phyloP scores from a whole-genome alignment of 37 sponge, comb jelly and placozoan genomes.

The Agelas oroides region DNA sequence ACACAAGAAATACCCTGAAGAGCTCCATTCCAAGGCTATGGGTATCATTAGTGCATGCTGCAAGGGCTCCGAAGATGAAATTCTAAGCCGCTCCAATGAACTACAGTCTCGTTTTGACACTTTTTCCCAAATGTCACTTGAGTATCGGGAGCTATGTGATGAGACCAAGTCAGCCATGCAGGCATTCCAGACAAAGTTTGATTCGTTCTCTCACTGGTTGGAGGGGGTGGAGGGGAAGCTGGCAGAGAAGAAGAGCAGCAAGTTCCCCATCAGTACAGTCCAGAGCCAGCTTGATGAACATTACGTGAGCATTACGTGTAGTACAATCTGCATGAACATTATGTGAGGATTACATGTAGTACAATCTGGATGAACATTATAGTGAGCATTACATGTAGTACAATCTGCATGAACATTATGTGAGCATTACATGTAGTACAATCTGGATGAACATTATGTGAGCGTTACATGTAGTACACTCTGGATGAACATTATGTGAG shows the following conservation, averaged over 20 bases:
- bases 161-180: constrained; percentile 40
- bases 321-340: too few species aligned
- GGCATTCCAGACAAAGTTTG: constrained; percentile 10
- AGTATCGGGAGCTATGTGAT: constrained; percentile 50
- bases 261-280: constrained; percentile 54
- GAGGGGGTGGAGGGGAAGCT: neutral
- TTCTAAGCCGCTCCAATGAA: neutral
- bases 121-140: constrained; percentile 7
- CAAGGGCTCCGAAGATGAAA: constrained; percentile 10
- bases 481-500: too few species aligned
- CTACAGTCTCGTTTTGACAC: constrained; percentile 12
- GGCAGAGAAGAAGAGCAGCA: constrained; percentile 8
- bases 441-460: too few species aligned
- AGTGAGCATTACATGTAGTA: too few species aligned
- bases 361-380: too few species aligned
- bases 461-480: too few species aligned
- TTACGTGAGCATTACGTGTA: constrained; percentile 26
- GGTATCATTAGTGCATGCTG: neutral
- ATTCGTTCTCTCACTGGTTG: constrained; percentile 21
- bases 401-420: too few species aligned
- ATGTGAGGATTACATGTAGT: too few species aligned
- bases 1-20: constrained; percentile 20
- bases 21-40: constrained; percentile 5
- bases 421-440: too few species aligned
- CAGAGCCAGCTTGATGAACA: constrained; percentile 47